A percentile compares a stretch with the other conserved stretches of the same genome.
phyloP scores from a whole-genome alignment of 35 echinoderm and acorn worm genomes.

The Apostichopus japonicus region DNA sequence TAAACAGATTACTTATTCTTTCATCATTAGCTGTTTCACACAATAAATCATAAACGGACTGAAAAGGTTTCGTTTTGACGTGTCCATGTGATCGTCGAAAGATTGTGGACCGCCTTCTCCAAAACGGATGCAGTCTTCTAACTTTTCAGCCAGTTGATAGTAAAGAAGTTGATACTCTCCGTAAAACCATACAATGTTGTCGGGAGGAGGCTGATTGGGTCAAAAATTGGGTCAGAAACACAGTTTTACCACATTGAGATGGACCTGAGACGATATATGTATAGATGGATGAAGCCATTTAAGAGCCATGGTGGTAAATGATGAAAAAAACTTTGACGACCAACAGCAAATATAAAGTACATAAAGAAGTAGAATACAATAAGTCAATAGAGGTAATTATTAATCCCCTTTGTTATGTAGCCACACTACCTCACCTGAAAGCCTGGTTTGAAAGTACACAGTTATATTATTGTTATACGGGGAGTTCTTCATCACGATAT shows the following conservation, averaged over 20 bases:
- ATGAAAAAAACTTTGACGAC: too few relatives aligned
- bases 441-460: too few relatives aligned
- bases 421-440: too few relatives aligned
- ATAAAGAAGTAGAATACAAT: too few relatives aligned
- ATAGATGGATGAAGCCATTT: too few relatives aligned
- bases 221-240: slow-evolving; percentile 63
- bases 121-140: slow-evolving; percentile 40
- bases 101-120: slow-evolving; percentile 62
- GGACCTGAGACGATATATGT: too few relatives aligned
- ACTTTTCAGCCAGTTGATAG: not conserved
- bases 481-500: too few relatives aligned
- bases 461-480: too few relatives aligned
- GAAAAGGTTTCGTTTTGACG: slow-evolving; percentile 53
- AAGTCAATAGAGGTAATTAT: too few relatives aligned
- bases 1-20: slow-evolving; percentile 62
- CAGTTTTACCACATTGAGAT: slow-evolving; percentile 61
- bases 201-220: slow-evolving; percentile 25
- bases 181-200: slow-evolving; percentile 84
- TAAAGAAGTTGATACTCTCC: slow-evolving; percentile 62
- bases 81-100: slow-evolving; percentile 44
- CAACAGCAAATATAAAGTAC: too few relatives aligned
- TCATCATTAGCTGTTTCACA: slow-evolving; percentile 62
- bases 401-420: too few relatives aligned
- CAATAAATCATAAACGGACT: slow-evolving; percentile 83
- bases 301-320: too few relatives aligned